A percentile compares a stretch with the other conserved stretches of the same genome.
These are phyloP conservation scores for Xanthostigma xanthostigma DNA, from an alignment of 2,888 invertebrate species.

Conservation along the genomic window DNA sequence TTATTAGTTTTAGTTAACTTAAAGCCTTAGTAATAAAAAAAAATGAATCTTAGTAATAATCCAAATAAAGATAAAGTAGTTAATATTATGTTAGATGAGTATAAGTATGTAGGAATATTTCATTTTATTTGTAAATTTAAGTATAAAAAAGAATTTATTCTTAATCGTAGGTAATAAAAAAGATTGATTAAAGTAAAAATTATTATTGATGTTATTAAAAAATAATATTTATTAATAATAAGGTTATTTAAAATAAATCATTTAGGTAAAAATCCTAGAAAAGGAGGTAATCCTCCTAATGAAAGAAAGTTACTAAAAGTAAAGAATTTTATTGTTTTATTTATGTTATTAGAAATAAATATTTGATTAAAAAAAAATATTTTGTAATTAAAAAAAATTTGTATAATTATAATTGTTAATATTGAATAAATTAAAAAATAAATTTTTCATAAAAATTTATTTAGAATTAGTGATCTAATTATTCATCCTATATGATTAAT, in stretches of 20 bases:
- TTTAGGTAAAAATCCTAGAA: constrained; percentile 46
- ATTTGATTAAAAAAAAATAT: constrained; percentile 36
- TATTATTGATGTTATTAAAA: constrained; percentile 32
- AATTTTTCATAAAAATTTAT: constrained; percentile 31
- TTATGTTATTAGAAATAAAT: constrained; percentile 28
- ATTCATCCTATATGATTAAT: constrained; percentile 46
- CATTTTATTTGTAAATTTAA: not conserved
- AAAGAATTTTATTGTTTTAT: constrained; percentile 31
- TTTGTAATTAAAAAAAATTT: constrained; percentile 33
- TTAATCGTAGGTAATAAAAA: constrained; percentile 39
- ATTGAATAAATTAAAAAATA: constrained; percentile 33
- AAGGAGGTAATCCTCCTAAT: constrained; percentile 41
- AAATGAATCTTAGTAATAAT: constrained; percentile 9
- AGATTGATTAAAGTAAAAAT: constrained; percentile 37
- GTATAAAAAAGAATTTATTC: constrained; percentile 24
- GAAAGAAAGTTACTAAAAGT: constrained; percentile 38
- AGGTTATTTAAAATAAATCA: constrained; percentile 39
- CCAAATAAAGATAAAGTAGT: constrained; percentile 17
- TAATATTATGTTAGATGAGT: constrained; percentile 8
- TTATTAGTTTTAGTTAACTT: constrained; percentile 42
- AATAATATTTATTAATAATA: constrained; percentile 28
- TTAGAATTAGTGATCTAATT: constrained; percentile 30
- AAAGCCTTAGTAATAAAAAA: constrained; percentile 30
- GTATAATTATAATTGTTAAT: constrained; percentile 30
- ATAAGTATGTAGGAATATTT: constrained; percentile 8